phyloP scores from a whole-genome alignment of 2,888 invertebrate genomes.

The Harpagoxenus sublaevis region DNA sequence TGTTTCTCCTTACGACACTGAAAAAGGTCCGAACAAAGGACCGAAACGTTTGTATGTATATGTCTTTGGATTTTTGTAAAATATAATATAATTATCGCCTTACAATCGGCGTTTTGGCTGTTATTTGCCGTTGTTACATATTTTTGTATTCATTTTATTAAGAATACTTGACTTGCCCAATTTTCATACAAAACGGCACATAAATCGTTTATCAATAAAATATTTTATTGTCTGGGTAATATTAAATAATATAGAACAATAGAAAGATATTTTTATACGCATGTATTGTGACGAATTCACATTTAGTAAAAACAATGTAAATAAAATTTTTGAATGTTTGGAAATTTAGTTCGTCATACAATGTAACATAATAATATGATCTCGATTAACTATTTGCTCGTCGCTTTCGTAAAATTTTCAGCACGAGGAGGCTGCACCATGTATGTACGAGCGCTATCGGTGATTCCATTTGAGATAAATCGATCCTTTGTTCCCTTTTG shows the following conservation, averaged over 20 bases:
- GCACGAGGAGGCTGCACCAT: neutral
- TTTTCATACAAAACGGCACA: neutral
- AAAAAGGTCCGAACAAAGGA: too few species aligned
- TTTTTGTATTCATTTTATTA: neutral
- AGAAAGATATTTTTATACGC: neutral
- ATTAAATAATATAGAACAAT: neutral
- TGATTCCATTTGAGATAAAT: slow-evolving; percentile 32
- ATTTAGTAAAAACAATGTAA: neutral
- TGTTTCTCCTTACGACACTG: too few species aligned
- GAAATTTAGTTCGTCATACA: neutral
- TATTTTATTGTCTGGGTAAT: neutral
- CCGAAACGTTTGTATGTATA: too few species aligned
- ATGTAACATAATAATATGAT: slow-evolving; percentile 3
- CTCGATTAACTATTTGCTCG: slow-evolving; percentile 28
- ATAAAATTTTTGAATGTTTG: neutral
- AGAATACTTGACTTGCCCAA: neutral
- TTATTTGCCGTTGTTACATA: too few species aligned
- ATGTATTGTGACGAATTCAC: neutral
- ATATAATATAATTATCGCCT: too few species aligned
- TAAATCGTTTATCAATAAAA: neutral
- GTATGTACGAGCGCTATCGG: slow-evolving; percentile 5
- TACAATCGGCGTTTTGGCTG: too few species aligned
- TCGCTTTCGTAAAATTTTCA: slow-evolving; percentile 24
- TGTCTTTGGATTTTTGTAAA: too few species aligned
- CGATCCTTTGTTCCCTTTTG: slow-evolving; percentile 18